phyloP scores from a whole-genome alignment of 2,888 invertebrate species.

The Caenorhabditis sp. region DNA sequence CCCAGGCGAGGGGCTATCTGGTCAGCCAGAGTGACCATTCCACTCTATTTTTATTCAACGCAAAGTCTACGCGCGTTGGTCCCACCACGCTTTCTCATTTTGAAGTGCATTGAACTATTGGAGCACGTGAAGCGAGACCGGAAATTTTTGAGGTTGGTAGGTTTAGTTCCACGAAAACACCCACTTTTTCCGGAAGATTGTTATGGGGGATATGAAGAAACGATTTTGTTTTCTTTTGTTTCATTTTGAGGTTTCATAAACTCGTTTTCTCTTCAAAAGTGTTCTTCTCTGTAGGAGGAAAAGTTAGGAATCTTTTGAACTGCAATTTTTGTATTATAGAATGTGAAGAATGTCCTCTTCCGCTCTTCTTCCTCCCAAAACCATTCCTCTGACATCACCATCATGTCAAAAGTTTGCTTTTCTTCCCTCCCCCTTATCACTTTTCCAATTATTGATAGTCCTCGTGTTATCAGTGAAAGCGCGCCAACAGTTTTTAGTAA shows the following conservation, averaged over 20 bases:
- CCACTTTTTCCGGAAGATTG: neutral
- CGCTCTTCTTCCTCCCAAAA: too few species aligned
- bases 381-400: slow-evolving; percentile 23
- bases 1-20: too few species aligned
- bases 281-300: too few species aligned
- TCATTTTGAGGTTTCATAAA: too few species aligned
- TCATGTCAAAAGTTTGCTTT: too few species aligned
- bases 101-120: slow-evolving; percentile 43
- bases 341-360: slow-evolving; percentile 17
- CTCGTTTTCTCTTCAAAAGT: too few species aligned
- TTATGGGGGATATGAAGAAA: neutral
- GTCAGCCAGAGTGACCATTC: slow-evolving; percentile 28
- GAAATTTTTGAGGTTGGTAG: neutral
- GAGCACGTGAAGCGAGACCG: neutral
- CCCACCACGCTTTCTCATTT: slow-evolving; percentile 50
- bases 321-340: slow-evolving; percentile 21
- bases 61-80: slow-evolving; percentile 14
- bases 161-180: slow-evolving; percentile 2
- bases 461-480: neutral
- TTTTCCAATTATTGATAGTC: too few species aligned
- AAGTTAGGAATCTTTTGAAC: slow-evolving; percentile 4
- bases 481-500: neutral
- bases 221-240: neutral
- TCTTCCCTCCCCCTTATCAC: slow-evolving; percentile 14
- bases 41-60: slow-evolving; percentile 3